Base-by-base conservation (phyloP, 2,797 vertebrate genomes). In the Pogoniulus pusillus region DNA sequence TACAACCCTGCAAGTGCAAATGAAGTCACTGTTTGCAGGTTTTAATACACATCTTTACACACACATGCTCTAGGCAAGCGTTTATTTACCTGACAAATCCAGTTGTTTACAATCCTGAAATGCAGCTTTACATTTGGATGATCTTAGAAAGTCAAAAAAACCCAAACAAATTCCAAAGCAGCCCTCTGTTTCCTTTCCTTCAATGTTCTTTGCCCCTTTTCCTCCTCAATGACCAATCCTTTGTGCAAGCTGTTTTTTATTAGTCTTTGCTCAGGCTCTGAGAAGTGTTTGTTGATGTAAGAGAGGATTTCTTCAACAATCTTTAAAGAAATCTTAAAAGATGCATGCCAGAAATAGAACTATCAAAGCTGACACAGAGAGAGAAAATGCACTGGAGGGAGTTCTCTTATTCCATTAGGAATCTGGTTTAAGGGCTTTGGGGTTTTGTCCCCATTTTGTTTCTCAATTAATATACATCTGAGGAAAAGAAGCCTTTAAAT, bases 171-270 rank as follows among this genome's bases (percentile, higher is more conserved):
- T 87, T 72, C 95, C 63, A 85, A 95, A 89, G 69, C 30, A 62
- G 43, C n/a, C 45, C 81, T 63, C 24, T 51, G 60, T 54, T 91
- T 85, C 37, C n/a, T 24, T 55, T 29, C 11, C 37, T 69, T 20
- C 7, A 30, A 58, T 12, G 23, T 65, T 45, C 69, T 74, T 73
- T 74, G 43, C 35, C 29, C 22, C 53, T 73, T 58, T 83, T 22
- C 24, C 37, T 85, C 70, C 74, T 76, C 65, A 80, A 66, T 95
- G 89, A 96, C 87, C 75, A 69, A 64, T 74, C 64, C 95, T 93
- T 83, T 92, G 65, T 92, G 65, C 39, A 96, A 95, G 90, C 96
- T 83, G 89, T 81, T 95, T 97, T 95, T 94, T 85, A 96, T 95
- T 96, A 93, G 91, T 83, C 41, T 78, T 93, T 87, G 59, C 85